phyloP scores from a whole-genome alignment of 1,140 invertebrate species.

The Macrosteles quadrilineatus region DNA sequence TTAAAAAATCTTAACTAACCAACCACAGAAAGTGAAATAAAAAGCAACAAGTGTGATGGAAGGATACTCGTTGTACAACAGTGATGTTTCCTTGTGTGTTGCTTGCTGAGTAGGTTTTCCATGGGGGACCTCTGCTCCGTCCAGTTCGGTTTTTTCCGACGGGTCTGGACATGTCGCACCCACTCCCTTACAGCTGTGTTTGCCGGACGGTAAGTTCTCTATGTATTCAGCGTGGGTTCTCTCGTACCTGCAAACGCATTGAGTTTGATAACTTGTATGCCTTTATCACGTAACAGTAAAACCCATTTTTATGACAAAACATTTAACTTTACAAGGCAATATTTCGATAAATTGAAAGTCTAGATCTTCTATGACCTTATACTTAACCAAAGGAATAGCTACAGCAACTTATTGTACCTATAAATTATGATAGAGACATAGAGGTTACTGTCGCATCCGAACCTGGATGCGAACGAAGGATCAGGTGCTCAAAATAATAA shows the following conservation, averaged over 20 bases:
- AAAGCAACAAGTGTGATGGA: too few species aligned
- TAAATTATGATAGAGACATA: too few species aligned
- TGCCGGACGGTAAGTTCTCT: slow-evolving; percentile 73
- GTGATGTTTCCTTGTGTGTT: slow-evolving; percentile 50
- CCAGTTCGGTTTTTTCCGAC: slow-evolving; percentile 47
- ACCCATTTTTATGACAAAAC: too few species aligned
- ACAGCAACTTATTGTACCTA: too few species aligned
- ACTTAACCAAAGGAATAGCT: too few species aligned
- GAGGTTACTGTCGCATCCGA: too few species aligned
- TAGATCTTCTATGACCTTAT: too few species aligned
- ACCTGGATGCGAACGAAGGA: too few species aligned
- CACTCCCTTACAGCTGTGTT: slow-evolving; percentile 77
- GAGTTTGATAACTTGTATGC: neutral
- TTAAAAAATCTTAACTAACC: neutral
- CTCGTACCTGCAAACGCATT: slow-evolving; percentile 62
- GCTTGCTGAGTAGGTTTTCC: slow-evolving; percentile 57
- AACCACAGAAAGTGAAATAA: slow-evolving; percentile 8
- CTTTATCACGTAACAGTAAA: neutral
- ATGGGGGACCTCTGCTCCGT: slow-evolving; percentile 72
- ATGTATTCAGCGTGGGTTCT: slow-evolving; percentile 69
- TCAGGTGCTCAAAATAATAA: too few species aligned
- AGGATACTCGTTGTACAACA: slow-evolving; percentile 87
- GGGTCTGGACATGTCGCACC: slow-evolving; percentile 76
- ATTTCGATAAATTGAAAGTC: too few species aligned
- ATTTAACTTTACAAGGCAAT: too few species aligned